These are phyloP conservation scores for Australoheros scitulus DNA, from an alignment of 2,113 vertebrate genomes.

Conservation along the genomic window DNA sequence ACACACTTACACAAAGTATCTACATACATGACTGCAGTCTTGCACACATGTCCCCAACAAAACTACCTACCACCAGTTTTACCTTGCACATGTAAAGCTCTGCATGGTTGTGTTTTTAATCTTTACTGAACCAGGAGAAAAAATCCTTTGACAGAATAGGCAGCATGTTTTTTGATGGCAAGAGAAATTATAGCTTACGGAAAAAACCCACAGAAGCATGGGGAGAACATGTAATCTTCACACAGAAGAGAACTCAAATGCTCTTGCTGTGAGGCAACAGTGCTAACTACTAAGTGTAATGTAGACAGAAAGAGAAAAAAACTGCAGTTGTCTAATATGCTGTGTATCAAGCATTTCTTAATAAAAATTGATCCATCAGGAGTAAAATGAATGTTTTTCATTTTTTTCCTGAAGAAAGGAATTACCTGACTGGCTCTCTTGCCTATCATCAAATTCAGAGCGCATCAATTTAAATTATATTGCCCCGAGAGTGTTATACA, in stretches of 20 bases:
- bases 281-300: background rate
- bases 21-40: no score
- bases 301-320: background rate
- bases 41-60: no score
- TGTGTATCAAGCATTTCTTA: background rate
- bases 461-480: background rate
- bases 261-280: background rate
- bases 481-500: background rate
- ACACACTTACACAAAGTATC: no score
- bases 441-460: background rate
- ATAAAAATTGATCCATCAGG: background rate
- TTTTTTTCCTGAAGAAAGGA: background rate
- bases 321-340: background rate
- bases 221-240: background rate
- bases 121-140: background rate
- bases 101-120: background rate
- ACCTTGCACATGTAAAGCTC: no score
- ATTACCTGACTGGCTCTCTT: background rate
- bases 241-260: background rate
- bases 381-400: slow-evolving; percentile 3
- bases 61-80: no score
- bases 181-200: background rate
- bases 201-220: background rate
- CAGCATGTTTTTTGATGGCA: background rate
- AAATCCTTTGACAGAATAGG: background rate